Evolutionary conservation across 2,888 invertebrate species (phyloP).

Genomic region (Caenorhabditis sp.): DNA sequence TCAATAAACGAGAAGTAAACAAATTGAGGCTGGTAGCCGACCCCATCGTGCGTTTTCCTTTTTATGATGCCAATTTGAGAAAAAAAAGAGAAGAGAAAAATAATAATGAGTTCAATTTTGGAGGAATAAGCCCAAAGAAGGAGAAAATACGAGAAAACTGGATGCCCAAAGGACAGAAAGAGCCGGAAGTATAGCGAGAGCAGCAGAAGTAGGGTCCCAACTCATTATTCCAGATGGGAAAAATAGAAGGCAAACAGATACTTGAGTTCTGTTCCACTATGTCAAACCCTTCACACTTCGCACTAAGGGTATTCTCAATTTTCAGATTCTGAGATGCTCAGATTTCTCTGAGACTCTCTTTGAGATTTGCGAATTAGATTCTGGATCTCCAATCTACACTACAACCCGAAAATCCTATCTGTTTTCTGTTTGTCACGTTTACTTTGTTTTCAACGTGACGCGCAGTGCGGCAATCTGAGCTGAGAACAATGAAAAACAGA

Average conservation of each 20-base stretch:
- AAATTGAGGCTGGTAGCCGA: neutral
- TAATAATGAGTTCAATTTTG: slow-evolving; percentile 57
- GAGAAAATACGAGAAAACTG: slow-evolving; percentile 25
- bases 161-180: slow-evolving; percentile 27
- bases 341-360: too few relatives aligned
- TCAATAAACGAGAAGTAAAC: neutral
- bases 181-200: slow-evolving; percentile 52
- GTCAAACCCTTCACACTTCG: too few relatives aligned
- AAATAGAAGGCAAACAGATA: neutral
- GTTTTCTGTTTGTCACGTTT: neutral
- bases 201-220: slow-evolving; percentile 24
- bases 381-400: neutral
- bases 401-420: neutral
- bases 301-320: too few relatives aligned
- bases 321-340: too few relatives aligned
- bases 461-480: neutral
- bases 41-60: neutral
- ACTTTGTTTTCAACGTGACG: neutral
- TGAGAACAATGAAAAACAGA: slow-evolving; percentile 13
- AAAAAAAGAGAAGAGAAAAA: slow-evolving; percentile 12
- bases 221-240: slow-evolving; percentile 43
- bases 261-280: too few relatives aligned
- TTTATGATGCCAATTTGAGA: slow-evolving; percentile 47
- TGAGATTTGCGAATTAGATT: too few relatives aligned
- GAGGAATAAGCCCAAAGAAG: slow-evolving; percentile 15